A percentile compares a stretch with the other conserved stretches of the same genome.
Conservation (phyloP, 2,113 vertebrate genomes). For the Pedetes capensis region DNA sequence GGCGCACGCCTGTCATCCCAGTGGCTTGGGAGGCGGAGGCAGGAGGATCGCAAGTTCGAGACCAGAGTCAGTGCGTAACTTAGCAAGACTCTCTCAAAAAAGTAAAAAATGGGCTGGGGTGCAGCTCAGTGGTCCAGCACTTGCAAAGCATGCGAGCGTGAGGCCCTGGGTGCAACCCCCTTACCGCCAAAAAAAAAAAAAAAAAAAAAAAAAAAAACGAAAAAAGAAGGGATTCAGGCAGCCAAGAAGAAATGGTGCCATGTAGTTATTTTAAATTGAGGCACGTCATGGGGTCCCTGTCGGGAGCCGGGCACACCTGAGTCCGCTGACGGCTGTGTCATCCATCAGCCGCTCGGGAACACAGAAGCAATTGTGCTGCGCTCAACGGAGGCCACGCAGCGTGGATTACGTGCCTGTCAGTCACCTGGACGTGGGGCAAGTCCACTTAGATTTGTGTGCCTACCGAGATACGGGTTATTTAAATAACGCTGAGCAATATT, state of each 20-base stretch:
- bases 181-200: no score
- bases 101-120: no score
- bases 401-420: not conserved
- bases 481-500: not conserved
- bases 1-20: no score
- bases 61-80: no score
- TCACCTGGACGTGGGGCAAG: not conserved
- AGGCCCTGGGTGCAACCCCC: no score
- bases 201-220: no score
- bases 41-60: no score
- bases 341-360: not conserved
- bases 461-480: constrained; percentile 57
- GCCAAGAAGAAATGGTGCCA: rapidly evolving
- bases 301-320: rapidly evolving
- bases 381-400: not conserved
- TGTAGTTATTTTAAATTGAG: not conserved
- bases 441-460: constrained; percentile 62
- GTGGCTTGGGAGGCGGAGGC: no score
- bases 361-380: not conserved
- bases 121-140: no score
- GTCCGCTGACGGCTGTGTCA: not conserved
- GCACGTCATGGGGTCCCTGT: rapidly evolving
- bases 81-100: no score
- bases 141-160: no score
- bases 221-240: no score